phyloP scores from a whole-genome alignment of 2,888 invertebrate species.

The Lutraria lutraria region DNA sequence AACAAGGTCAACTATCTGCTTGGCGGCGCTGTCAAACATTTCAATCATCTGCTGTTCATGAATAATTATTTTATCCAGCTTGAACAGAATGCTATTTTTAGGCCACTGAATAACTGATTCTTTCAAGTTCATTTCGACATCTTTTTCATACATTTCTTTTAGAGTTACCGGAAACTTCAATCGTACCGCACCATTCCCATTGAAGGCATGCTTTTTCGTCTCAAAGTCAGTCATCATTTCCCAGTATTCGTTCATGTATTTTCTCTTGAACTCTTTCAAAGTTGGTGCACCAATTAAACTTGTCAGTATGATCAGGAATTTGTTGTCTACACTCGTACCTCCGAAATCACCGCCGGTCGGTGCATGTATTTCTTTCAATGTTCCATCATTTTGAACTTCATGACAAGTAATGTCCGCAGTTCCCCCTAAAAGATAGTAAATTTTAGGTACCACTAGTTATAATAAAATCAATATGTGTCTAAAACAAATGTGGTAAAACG shows the following conservation, averaged over 20 bases:
- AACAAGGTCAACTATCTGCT: constrained; percentile 22
- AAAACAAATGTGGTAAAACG: too few species aligned
- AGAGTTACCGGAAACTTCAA: constrained; percentile 49
- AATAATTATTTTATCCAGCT: constrained; percentile 52
- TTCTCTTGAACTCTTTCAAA: constrained; percentile 39
- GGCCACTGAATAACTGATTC: constrained; percentile 27
- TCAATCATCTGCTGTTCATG: constrained; percentile 22
- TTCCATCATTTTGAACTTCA: constrained; percentile 46
- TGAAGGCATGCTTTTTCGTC: constrained; percentile 54
- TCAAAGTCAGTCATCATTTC: constrained; percentile 58
- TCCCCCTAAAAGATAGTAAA: constrained; percentile 44
- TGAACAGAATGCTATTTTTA: constrained; percentile 30
- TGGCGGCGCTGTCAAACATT: constrained; percentile 44
- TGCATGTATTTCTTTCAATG: constrained; percentile 57
- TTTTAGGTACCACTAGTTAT: too few species aligned
- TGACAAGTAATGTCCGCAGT: constrained; percentile 65
- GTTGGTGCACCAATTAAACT: constrained; percentile 38
- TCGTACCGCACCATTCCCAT: constrained; percentile 41
- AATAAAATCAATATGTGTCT: too few species aligned
- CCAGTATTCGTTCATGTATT: constrained; percentile 49
- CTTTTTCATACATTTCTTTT: constrained; percentile 21
- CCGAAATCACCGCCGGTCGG: constrained; percentile 65
- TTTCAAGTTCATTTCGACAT: background rate
- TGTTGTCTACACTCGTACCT: constrained; percentile 56
- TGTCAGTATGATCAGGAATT: constrained; percentile 33